Conservation (phyloP, 2,888 invertebrate species). For the Fragum sueziense region DNA sequence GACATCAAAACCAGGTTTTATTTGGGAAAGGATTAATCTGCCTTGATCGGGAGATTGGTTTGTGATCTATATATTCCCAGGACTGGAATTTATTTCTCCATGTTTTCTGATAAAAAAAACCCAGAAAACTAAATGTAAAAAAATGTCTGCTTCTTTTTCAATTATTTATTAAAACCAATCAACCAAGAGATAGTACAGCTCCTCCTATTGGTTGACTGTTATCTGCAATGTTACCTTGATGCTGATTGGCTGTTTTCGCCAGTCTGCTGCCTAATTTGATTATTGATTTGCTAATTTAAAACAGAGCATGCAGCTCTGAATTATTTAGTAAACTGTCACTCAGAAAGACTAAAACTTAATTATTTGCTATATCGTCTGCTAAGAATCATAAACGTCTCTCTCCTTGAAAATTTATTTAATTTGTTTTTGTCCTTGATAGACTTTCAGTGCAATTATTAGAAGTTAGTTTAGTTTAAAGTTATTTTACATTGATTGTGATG, state of each 20-base stretch:
- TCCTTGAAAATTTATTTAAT: not conserved
- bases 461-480: no score
- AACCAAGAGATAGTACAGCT: not conserved
- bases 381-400: not conserved
- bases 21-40: not conserved
- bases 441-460: no score
- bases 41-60: not conserved
- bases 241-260: not conserved
- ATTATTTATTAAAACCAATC: not conserved
- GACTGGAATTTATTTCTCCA: not conserved
- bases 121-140: no score
- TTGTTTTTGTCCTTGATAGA: not conserved
- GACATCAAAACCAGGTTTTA: no score
- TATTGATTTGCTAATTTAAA: slow-evolving; percentile 22
- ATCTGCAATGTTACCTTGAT: not conserved
- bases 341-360: slow-evolving; percentile 3
- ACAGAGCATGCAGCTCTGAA: slow-evolving; percentile 20
- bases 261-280: not conserved
- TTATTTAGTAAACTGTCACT: slow-evolving; percentile 13
- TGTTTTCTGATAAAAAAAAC: not conserved
- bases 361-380: slow-evolving; percentile 3
- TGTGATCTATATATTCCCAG: slow-evolving; percentile 11
- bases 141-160: slow-evolving; percentile 7
- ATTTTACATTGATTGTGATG: no score
- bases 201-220: not conserved